Percentiles rank a stretch among this genome's conserved stretches.
These are phyloP conservation scores for Papilio protenor DNA, from an alignment of 2,888 invertebrate genomes.

Conservation along the genomic window DNA sequence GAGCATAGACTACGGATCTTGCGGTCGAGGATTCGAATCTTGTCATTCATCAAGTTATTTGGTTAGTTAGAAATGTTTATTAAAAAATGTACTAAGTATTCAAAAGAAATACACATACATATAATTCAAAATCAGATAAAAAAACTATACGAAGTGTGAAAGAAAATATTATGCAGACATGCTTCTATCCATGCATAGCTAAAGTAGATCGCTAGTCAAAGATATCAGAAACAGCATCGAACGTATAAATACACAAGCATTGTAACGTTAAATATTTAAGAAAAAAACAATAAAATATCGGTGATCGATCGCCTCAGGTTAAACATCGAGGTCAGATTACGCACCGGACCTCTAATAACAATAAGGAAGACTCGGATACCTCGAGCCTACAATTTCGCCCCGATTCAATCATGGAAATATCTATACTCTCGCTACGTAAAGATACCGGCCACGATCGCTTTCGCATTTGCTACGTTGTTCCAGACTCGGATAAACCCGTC, in stretches of 20 bases:
- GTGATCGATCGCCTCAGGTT: conserved; percentile 53
- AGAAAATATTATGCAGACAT: neutral
- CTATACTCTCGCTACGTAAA: conserved; percentile 47
- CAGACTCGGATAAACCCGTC: conserved; percentile 2
- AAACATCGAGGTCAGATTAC: conserved; percentile 56
- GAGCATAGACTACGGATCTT: neutral
- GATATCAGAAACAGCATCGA: neutral
- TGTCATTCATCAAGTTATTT: neutral
- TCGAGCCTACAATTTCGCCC: conserved; percentile 62
- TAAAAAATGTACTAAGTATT: no score
- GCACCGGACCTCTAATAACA: conserved; percentile 54
- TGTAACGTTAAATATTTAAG: neutral
- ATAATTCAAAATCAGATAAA: neutral
- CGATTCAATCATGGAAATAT: conserved; percentile 64
- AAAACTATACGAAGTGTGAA: neutral
- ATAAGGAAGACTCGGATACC: conserved; percentile 48
- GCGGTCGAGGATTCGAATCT: neutral
- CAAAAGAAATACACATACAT: neutral
- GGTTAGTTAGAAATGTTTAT: neutral
- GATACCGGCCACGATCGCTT: conserved; percentile 42
- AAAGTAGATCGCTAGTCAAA: neutral
- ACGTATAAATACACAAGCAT: neutral
- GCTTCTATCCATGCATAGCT: neutral
- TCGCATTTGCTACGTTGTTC: conserved; percentile 30
- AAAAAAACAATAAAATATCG: conserved; percentile 12